Percentiles rank a stretch among this genome's conserved stretches.
These are phyloP conservation scores for Drosophila lacertosa DNA, from an alignment of 1,140 invertebrate genomes.

Conservation along the genomic window DNA sequence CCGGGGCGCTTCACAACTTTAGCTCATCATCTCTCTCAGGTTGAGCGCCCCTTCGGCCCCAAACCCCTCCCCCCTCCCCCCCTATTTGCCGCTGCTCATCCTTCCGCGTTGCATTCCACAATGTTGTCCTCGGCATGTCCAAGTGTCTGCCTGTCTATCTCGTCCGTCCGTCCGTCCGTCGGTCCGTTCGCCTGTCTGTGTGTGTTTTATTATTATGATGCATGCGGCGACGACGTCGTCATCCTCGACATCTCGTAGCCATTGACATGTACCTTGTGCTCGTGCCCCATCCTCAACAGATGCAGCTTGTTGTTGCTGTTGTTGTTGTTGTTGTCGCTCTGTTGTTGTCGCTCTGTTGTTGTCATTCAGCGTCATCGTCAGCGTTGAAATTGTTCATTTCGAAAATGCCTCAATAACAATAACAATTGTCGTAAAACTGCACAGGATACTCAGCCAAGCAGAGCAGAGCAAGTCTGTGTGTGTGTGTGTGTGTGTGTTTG, in stretches of 20 bases:
- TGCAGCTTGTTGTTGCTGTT: background rate
- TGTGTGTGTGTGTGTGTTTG: conserved; percentile 39
- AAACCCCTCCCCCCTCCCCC: background rate
- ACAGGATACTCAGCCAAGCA: conserved; percentile 59
- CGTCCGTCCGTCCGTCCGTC: conserved; percentile 5
- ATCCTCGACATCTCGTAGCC: conserved; percentile 49
- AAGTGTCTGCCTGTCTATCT: conserved; percentile 49
- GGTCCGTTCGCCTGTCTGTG: conserved; percentile 44
- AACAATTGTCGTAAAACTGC: conserved; percentile 83
- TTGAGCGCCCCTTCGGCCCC: background rate
- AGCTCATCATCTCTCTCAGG: conserved; percentile 17
- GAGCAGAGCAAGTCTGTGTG: conserved; percentile 13
- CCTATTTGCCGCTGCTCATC: background rate
- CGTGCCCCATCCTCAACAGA: conserved; percentile 35
- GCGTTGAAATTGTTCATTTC: conserved; percentile 80
- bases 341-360: conserved; percentile 46
- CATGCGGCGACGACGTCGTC: conserved; percentile 65
- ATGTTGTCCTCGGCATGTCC: conserved; percentile 60
- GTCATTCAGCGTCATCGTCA: conserved; percentile 78
- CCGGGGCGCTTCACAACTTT: conserved; percentile 58
- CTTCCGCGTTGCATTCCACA: conserved; percentile 54
- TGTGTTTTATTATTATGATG: conserved; percentile 82
- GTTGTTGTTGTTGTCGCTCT: conserved; percentile 10
- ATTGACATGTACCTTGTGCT: conserved; percentile 74
- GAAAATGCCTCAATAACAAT: conserved; percentile 83